Percentiles rank a stretch among this genome's conserved stretches.
Conservation (phyloP, 2,797 vertebrate species). For the Pangasius djambal region DNA sequence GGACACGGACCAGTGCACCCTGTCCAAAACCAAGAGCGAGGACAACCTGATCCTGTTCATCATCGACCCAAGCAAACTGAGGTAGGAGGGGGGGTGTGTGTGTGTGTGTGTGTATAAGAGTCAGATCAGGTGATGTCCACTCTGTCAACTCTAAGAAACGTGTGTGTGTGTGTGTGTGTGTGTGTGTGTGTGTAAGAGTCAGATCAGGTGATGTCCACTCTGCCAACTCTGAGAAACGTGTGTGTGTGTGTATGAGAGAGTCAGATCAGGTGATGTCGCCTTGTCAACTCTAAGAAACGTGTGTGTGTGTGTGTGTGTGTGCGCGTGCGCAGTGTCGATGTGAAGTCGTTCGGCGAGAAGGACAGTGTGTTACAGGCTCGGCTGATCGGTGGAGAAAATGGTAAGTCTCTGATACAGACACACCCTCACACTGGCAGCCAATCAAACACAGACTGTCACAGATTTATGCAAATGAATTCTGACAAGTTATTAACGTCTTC, state of each 20-base stretch:
- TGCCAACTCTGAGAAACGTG: neutral
- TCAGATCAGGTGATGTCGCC: neutral
- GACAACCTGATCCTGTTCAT: slow-evolving; percentile 66
- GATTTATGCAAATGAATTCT: neutral
- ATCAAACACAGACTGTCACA: neutral
- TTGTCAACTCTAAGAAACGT: neutral
- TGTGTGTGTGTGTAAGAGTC: neutral
- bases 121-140: too few species aligned
- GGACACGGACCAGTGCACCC: slow-evolving; percentile 64
- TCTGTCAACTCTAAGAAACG: too few species aligned
- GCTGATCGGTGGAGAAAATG: neutral
- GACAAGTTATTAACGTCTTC: neutral
- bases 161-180: neutral
- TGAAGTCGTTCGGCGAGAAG: slow-evolving; percentile 57
- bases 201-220: neutral
- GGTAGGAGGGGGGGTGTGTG: slow-evolving; percentile 60
- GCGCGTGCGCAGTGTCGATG: slow-evolving; percentile 51
- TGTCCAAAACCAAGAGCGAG: slow-evolving; percentile 28
- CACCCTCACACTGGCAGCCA: neutral
- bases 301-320: slow-evolving; percentile 33
- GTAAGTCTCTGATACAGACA: neutral
- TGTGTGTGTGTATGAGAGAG: slow-evolving; percentile 28
- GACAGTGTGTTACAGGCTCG: slow-evolving; percentile 60
- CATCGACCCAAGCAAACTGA: slow-evolving; percentile 63
- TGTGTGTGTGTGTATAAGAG: neutral